Base-by-base conservation (phyloP, 1,140 invertebrate species). In the Drosophila sucinea region DNA sequence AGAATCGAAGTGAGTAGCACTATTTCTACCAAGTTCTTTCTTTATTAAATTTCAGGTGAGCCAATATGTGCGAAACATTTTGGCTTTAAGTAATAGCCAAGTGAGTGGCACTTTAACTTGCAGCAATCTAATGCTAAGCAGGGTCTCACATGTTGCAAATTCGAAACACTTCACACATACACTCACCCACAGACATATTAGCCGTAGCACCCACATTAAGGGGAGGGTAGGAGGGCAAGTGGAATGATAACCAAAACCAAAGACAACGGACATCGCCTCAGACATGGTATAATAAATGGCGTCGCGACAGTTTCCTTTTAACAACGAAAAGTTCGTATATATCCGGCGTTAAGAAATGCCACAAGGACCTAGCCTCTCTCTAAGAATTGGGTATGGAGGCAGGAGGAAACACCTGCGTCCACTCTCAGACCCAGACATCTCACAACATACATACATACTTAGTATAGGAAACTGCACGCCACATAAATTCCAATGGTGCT, bases 221-320 rank as follows among this genome's bases (percentile, higher is more conserved):
- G 5, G 17, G 67, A 73, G 44, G 35, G 44, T 30, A 57, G n/a
- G 44, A 54, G 73, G 17, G 17, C 17, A 7, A 3, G 44, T 23
- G 29, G 57, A 11, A 44, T 32, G 29, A 44, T 25, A 54, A 54
- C 40, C 61, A 55, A 70, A 67, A 77, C 32, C 58, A 69, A 83
- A 79, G 82, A 85, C 82, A 82, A 86, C 76, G 73, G 66, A 60
- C 83, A 79, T 87, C 83, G 80, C 79, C 83, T 87, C 81, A 84
- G 84, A 89, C 70, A 70, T 67, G 54, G 77, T 64, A 89, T 91
- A 91, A 91, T 91, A 91, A 91, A 91, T 91, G 89, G 79, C 84
- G 89, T 91, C 89, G 89, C 89, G 89, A 91, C 89, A 91, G 83
- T 91, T 91, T 91, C 84, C 87, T 90, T 90, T 76, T 73, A 70